Evolutionary conservation across 2,113 vertebrate species (phyloP).

Genomic region (Tonatia bakeri): DNA sequence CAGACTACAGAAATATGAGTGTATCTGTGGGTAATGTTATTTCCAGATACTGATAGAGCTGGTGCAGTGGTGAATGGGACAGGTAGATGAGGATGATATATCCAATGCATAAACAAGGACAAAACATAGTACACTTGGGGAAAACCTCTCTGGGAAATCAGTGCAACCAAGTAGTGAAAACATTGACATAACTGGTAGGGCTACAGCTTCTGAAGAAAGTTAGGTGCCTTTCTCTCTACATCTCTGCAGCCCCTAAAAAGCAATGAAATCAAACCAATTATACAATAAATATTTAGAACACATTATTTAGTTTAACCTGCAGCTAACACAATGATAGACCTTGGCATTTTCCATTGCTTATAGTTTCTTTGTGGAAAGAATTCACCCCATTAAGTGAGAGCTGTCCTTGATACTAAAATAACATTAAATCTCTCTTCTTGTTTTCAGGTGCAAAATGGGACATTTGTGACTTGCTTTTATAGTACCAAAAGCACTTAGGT

Average conservation of each 20-base stretch:
- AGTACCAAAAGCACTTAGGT: constrained; percentile 51
- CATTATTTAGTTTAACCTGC: constrained; percentile 48
- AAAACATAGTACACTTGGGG: neutral
- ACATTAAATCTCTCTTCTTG: constrained; percentile 38
- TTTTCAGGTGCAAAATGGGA: constrained; percentile 46
- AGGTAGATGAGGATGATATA: neutral
- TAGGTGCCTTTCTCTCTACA: neutral
- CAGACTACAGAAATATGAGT: constrained; percentile 6
- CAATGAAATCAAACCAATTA: constrained; percentile 11
- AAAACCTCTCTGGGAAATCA: constrained; percentile 32
- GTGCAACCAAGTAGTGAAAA: neutral
- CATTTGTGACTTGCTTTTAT: constrained; percentile 63
- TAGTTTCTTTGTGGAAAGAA: constrained; percentile 58
- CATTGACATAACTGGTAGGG: neutral
- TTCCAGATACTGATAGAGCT: constrained; percentile 25
- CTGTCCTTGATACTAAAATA: constrained; percentile 65
- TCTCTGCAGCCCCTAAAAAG: neutral
- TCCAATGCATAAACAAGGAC: neutral
- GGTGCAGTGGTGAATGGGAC: neutral
- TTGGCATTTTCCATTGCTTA: constrained; percentile 64
- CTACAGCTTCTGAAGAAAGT: neutral
- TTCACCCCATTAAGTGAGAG: constrained; percentile 46
- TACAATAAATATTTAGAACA: constrained; percentile 41
- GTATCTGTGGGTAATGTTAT: neutral
- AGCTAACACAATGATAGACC: constrained; percentile 49